Conservation (phyloP, 2,888 invertebrate genomes). For the Troglohyphantes excavatus region DNA sequence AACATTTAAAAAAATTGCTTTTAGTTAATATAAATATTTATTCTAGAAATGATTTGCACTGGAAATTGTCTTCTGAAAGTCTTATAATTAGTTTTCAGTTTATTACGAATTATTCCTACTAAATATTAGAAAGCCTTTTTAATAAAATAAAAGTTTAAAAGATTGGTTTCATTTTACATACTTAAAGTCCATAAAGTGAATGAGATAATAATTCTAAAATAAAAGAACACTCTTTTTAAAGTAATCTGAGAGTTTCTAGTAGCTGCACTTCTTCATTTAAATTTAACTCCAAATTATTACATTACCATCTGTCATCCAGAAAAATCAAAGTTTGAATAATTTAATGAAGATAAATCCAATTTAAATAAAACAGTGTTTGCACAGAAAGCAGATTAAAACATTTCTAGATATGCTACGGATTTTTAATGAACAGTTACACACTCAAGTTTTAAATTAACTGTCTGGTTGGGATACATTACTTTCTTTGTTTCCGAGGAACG, state of each 20-base stretch:
- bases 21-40: no score
- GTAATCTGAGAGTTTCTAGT: background rate
- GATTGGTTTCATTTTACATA: background rate
- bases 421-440: conserved; percentile 22
- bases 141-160: background rate
- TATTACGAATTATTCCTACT: no score
- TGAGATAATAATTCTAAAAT: conserved; percentile 8
- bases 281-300: conserved; percentile 1
- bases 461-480: conserved; percentile 11
- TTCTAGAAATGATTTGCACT: no score
- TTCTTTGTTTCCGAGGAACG: conserved; percentile 3
- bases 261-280: conserved; percentile 7
- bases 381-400: conserved; percentile 27
- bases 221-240: background rate
- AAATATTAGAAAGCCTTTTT: no score
- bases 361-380: conserved; percentile 33
- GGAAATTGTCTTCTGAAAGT: no score
- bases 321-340: conserved; percentile 56
- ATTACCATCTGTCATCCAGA: conserved; percentile 4
- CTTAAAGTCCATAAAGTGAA: conserved; percentile 5
- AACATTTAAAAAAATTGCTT: no score
- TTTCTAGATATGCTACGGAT: background rate
- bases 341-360: conserved; percentile 57
- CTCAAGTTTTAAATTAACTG: conserved; percentile 49
- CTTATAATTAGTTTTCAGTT: no score